Conservation (phyloP, 2,797 vertebrate species). For the Muscicapa striata region DNA sequence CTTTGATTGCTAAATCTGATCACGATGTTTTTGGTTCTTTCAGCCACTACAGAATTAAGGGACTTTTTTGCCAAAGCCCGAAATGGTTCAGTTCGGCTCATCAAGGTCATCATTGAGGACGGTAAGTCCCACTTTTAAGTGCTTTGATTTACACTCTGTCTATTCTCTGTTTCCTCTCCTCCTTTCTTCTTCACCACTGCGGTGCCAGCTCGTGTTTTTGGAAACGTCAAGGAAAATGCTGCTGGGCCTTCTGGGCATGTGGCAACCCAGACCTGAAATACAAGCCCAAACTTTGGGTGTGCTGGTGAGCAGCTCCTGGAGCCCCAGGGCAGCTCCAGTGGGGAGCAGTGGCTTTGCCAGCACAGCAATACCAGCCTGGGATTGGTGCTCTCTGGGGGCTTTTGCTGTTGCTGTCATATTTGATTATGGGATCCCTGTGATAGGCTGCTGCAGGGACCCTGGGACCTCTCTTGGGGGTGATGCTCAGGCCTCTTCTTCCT, state of each 20-base stretch:
- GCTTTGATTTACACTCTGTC: not conserved
- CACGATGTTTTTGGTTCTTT: slow-evolving; percentile 93
- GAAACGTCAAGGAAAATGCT: slow-evolving; percentile 71
- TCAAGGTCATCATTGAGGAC: slow-evolving; percentile 95
- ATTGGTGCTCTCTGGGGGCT: not conserved
- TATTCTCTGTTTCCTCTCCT: not conserved
- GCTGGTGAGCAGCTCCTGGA: not conserved
- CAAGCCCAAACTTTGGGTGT: not conserved
- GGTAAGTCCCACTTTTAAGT: slow-evolving; percentile 81
- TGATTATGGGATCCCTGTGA: not conserved
- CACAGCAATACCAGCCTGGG: rapidly evolving
- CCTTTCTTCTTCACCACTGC: not conserved
- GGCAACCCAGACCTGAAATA: slow-evolving; percentile 68
- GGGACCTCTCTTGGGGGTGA: rapidly evolving
- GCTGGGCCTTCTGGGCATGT: slow-evolving; percentile 67
- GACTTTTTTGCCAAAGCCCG: slow-evolving; percentile 94
- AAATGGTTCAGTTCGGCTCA: slow-evolving; percentile 88
- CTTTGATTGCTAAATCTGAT: slow-evolving; percentile 21
- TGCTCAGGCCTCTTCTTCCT: not conserved
- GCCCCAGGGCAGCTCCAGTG: not conserved
- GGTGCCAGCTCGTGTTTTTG: not conserved
- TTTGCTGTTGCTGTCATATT: not conserved
- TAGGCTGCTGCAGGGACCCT: not conserved
- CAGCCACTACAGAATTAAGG: slow-evolving; percentile 94
- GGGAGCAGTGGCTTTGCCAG: not conserved